Evolutionary conservation across 1,140 invertebrate genomes (phyloP), one percentile per base, ranked within the genome.

Genomic region (Drosophila orena): DNA sequence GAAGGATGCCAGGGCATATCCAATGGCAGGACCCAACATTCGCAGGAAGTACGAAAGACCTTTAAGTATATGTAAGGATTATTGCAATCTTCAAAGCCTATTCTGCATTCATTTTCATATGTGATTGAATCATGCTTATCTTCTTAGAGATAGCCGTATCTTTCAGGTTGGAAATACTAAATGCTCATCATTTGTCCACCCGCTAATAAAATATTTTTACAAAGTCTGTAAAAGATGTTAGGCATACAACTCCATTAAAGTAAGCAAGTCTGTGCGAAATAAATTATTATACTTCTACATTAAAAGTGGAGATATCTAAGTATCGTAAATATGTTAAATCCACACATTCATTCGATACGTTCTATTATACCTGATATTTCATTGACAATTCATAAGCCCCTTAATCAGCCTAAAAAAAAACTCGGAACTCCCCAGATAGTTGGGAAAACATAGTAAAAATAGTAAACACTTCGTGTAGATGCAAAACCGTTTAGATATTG

Each of bases 11-110:
- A 96, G 72, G 0, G 94, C 94, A 79, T 95, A 96, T 11, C 96
- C 96, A 40, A 96, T 93, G 1, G 95, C 95, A 1, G 96, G 96
- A 8, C 96, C 96, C 68, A 96, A 77, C 94, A 96, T 95, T 42
- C 95, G 92, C 37, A 96, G 90, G 69, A 95, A 96, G 71, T 95
- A 96, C 0, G 95, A 95, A 37, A 96, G 94, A 92, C 94, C 94
- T 95, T 11, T 5, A 46, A 15, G 3, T 30, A 30, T 20, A 27
- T 20, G 4, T 10, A 8, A n/a, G 14, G 22, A 35, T 15, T n/a
- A 53, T 17, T 40, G 8, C 40, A 14, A 14, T 40, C 58, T 46
- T 46, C 12, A 11, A 37, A 38, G 37, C 3, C 1, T 12, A 12
- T 38, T 11, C 37, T 38, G 37, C 8, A 27, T 8, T 14, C 6